Evolutionary conservation across 2,888 invertebrate genomes (phyloP), one percentile per base, ranked within the genome.

Genomic region (Coecobrya sp.): DNA sequence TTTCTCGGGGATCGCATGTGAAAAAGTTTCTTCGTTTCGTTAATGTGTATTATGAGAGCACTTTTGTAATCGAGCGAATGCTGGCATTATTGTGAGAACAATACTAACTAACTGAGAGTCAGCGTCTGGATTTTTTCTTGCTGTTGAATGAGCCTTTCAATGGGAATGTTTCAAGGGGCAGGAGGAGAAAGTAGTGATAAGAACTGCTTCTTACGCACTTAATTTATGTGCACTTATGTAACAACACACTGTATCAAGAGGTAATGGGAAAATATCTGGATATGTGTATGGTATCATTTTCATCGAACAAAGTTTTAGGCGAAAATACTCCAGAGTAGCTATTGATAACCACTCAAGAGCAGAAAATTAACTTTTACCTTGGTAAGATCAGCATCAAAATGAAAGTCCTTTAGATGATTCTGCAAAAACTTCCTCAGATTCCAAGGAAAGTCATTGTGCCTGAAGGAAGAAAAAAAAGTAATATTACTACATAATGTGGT

Each of bases 391-490:
- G 84, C 89, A 89, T 89, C 89, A 27, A 89, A 89, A 70, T 89
- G 89, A 45, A 89, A 89, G 89, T 89, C 89, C 73, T 97, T 97
- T 95, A 98, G 97, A 96, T 97, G 97, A 96, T 98, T 98, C 96
- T 98, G 98, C 95, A 98, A 96, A 96, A 98, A 98, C 96, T 98
- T 98, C 94, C 98, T 96, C 96, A 98, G 98, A 96, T 98, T 98
- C 98, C 98, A 98, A 16, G 98, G 98, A 94, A 98, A 96, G 96
- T 98, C 98, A 96, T 98, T 98, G 97, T 98, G 98, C 94, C 96
- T 96, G 95, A 16, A 94, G 65, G 52, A 81, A 27, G 49, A 79
- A 49, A 73, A 45, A 79, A 49, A 49, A 79, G 25, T 79, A 36
- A 52, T 79, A 49, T n/a, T 79, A 16, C 7, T 36, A 36, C 36